These are phyloP conservation scores for Psilanteris sp. DNA, from an alignment of 1,140 invertebrate species.

Conservation along the genomic window DNA sequence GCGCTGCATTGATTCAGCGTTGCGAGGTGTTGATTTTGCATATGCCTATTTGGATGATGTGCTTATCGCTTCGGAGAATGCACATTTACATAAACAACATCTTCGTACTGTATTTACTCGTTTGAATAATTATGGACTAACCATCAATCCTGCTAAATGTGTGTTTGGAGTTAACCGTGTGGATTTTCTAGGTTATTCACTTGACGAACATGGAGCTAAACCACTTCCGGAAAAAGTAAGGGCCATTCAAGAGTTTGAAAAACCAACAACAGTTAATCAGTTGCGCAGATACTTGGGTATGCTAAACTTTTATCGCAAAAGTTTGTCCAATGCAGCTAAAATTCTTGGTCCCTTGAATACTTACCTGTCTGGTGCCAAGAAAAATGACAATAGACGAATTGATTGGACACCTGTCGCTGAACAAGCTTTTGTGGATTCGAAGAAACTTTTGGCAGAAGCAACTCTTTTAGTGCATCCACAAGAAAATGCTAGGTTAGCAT, in stretches of 20 bases:
- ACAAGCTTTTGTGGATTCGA: background rate
- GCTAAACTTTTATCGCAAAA: background rate
- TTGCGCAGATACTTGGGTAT: background rate
- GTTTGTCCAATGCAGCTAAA: background rate
- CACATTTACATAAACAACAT: background rate
- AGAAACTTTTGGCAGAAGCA: background rate
- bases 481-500: background rate
- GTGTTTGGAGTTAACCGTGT: too few species aligned
- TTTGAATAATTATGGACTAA: background rate
- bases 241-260: background rate
- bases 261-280: background rate
- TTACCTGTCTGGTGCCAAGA: background rate
- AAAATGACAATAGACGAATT: background rate
- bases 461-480: background rate
- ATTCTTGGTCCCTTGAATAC: background rate
- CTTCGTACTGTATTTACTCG: background rate
- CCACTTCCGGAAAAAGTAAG: background rate
- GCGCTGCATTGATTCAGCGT: background rate
- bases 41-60: background rate
- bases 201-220: too few species aligned
- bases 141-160: background rate
- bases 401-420: background rate
- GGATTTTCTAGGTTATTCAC: too few species aligned
- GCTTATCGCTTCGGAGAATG: background rate
- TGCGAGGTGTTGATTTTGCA: background rate